Conservation (phyloP, 2,113 vertebrate species). For the Anarrhichthys ocellatus region DNA sequence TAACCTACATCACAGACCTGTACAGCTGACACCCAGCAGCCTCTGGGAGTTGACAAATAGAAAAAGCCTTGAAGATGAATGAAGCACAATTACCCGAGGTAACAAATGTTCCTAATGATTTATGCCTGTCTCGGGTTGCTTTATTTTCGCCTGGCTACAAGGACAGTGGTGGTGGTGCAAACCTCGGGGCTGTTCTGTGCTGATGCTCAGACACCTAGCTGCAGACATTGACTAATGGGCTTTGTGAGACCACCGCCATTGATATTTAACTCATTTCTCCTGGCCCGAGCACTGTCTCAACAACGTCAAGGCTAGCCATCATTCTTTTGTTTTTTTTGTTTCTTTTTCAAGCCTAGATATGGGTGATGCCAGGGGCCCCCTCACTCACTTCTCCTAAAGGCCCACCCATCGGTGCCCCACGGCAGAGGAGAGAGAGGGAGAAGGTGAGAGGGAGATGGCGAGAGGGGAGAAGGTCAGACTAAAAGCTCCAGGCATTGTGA, state of each 20-base stretch:
- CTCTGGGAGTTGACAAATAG: constrained; percentile 79
- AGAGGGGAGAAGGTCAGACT: constrained; percentile 75
- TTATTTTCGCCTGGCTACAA: constrained; percentile 78
- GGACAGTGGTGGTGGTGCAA: constrained; percentile 71
- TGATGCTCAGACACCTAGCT: constrained; percentile 68
- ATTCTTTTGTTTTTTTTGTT: constrained; percentile 53
- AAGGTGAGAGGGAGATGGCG: constrained; percentile 60
- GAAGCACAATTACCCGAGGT: constrained; percentile 81
- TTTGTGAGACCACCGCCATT: constrained; percentile 81
- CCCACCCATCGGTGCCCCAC: constrained; percentile 61
- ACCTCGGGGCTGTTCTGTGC: constrained; percentile 66
- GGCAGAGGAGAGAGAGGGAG: constrained; percentile 60
- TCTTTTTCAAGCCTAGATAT: constrained; percentile 37
- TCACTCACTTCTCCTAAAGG: constrained; percentile 46
- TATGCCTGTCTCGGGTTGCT: constrained; percentile 84
- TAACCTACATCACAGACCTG: constrained; percentile 44
- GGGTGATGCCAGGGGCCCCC: constrained; percentile 62
- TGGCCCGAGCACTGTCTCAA: constrained; percentile 71
- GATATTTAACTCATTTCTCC: constrained; percentile 80
- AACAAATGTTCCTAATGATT: constrained; percentile 85
- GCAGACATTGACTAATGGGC: constrained; percentile 79
- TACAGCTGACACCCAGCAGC: constrained; percentile 65
- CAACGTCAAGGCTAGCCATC: constrained; percentile 66
- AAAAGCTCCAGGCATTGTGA: constrained; percentile 63
- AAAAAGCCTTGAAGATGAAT: constrained; percentile 80